A percentile compares a stretch with the other conserved stretches of the same genome.
Conservation (phyloP, 2,113 vertebrate genomes). For the Saimiri boliviensis region DNA sequence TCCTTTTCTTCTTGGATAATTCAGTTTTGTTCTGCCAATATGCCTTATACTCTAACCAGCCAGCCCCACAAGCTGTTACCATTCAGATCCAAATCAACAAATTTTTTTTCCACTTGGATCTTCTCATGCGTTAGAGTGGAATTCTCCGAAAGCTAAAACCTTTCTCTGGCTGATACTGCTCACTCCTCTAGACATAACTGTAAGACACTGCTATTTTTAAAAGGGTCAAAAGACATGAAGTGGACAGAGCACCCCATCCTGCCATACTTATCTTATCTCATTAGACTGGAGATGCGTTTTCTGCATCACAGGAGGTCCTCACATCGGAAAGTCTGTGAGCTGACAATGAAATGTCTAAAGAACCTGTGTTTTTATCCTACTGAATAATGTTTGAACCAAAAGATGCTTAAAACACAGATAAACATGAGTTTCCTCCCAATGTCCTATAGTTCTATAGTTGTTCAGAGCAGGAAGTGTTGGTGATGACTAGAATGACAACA, state of each 20-base stretch:
- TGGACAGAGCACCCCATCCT: not conserved
- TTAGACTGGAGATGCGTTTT: not conserved
- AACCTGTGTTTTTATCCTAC: not conserved
- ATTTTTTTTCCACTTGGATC: not conserved
- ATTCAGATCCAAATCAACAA: not conserved
- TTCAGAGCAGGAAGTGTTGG: not conserved
- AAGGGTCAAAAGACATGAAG: not conserved
- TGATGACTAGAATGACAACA: not conserved
- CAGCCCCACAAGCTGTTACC: not conserved
- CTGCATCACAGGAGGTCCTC: not conserved
- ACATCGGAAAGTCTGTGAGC: not conserved
- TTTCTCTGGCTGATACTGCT: not conserved
- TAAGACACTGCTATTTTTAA: not conserved
- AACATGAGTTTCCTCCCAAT: not conserved
- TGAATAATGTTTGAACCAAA: conserved; percentile 5
- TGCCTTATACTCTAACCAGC: not conserved
- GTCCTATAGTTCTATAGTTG: not conserved
- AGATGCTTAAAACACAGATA: not conserved
- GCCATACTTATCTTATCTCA: not conserved
- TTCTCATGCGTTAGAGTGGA: not conserved
- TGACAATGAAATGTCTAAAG: not conserved
- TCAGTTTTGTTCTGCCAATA: not conserved
- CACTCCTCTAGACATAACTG: not conserved
- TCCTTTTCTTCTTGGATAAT: not conserved
- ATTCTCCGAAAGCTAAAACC: not conserved